phyloP scores from a whole-genome alignment of 53 echinoderm and acorn worm genomes.

The Arbacia lixula region DNA sequence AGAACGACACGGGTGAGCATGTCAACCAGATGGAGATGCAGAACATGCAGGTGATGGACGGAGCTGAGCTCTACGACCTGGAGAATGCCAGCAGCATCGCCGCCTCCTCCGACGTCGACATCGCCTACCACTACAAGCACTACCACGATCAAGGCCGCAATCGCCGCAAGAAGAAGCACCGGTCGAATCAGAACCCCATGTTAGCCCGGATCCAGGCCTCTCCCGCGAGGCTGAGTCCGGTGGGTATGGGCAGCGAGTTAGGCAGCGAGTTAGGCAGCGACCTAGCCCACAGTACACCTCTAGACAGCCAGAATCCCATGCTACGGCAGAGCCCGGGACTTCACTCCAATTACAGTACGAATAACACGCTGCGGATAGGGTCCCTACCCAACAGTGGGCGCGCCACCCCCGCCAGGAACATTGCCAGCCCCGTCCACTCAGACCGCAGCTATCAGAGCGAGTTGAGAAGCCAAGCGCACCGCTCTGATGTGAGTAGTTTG shows the following conservation, averaged over 20 bases:
- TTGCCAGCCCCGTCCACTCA: constrained; percentile 79
- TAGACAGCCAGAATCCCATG: constrained; percentile 69
- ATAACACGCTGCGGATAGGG: constrained; percentile 57
- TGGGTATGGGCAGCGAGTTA: constrained; percentile 69
- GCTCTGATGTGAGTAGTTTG: constrained; percentile 81
- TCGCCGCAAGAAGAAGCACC: constrained; percentile 71
- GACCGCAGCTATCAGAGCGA: constrained; percentile 87
- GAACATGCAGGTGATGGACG: constrained; percentile 21
- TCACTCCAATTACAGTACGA: constrained; percentile 52
- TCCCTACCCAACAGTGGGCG: constrained; percentile 63
- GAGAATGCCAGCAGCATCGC: constrained; percentile 98
- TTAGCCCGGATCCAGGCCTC: constrained; percentile 85
- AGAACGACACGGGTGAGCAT: constrained; percentile 67
- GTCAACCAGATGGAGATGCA: constrained; percentile 63
- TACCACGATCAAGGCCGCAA: constrained; percentile 79
- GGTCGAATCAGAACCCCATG: constrained; percentile 85
- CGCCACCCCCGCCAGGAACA: constrained; percentile 61
- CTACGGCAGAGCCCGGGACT: constrained; percentile 70
- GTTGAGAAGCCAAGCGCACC: constrained; percentile 84
- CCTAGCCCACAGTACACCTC: constrained; percentile 63
- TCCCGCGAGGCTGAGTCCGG: constrained; percentile 74
- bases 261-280: constrained; percentile 59
- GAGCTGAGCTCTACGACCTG: constrained; percentile 88
- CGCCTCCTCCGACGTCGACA: constrained; percentile 94
- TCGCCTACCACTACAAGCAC: constrained; percentile 93